Evolutionary conservation across 2,888 invertebrate species (phyloP), one percentile per base, ranked within the genome.

Genomic region (Napeogenes inachia): DNA sequence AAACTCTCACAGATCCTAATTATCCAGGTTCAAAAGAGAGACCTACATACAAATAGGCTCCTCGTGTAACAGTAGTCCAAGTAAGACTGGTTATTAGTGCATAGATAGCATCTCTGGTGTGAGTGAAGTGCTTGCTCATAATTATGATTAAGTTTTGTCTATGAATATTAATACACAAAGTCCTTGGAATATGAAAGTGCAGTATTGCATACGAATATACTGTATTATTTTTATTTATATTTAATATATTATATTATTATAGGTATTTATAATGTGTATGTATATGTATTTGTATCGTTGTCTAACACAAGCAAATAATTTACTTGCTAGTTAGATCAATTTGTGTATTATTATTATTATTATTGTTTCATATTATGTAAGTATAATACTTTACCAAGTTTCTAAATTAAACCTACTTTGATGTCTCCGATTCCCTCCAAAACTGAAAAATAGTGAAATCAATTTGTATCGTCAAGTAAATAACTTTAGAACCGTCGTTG

Each of bases 401-500:
- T 50, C 30, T 50, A 50, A 50, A 30, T 30, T 50, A 30, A 4
- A 30, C 3, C 10, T 30, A 3, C 50, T 50, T 50, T 50, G 50
- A 50, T 47, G 35, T 21, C 21, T 50, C 50, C 4, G 30, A 50
- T 50, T 50, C 50, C 50, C 30, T 8, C 30, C 21, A 30, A 30
- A 21, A 0, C 3, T 6, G 12, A 10, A 10, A 42, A 42, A 35
- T 13, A 47, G n/a, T 13, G 13, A n/a, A 47, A 12, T 13, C 47
- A 4, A 47, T 13, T 47, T 21, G n/a, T 47, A n/a, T 47, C 47
- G 3, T 47, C n/a, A 60, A 62, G 60, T 62, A 64, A 74, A 67
- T 61, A 72, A 73, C 75, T 74, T 69, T 68, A 68, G 62, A 61
- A 46, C 61, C 67, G 61, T 57, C 65, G 63, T 67, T 70, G 73